A percentile compares a stretch with the other conserved stretches of the same genome.
Conservation (phyloP, 2,113 vertebrate species). For the Ochotona curzoniae region DNA sequence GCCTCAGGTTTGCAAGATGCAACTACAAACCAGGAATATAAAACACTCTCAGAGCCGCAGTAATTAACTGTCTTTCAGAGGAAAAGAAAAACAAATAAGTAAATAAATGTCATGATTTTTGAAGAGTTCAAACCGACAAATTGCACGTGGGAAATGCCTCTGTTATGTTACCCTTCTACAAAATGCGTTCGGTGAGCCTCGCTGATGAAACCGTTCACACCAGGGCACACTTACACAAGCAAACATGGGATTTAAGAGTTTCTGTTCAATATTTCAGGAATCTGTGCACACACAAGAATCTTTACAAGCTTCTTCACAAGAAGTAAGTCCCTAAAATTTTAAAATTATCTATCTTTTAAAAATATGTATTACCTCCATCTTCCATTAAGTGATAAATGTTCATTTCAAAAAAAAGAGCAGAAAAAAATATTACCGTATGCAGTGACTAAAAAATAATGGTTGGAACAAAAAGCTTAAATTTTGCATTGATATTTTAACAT, state of each 20-base stretch:
- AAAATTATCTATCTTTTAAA: neutral
- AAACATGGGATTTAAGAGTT: slow-evolving; percentile 37
- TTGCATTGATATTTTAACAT: neutral
- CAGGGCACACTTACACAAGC: neutral
- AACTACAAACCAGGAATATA: slow-evolving; percentile 56
- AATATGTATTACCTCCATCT: neutral
- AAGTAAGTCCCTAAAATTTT: neutral
- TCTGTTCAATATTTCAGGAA: neutral
- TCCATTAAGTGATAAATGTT: neutral
- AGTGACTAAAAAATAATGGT: slow-evolving; percentile 13
- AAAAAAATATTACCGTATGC: neutral
- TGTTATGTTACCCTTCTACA: neutral
- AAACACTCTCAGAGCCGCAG: slow-evolving; percentile 51
- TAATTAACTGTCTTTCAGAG: slow-evolving; percentile 52
- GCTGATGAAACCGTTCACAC: slow-evolving; percentile 10
- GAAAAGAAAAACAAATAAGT: slow-evolving; percentile 70
- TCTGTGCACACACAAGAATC: fast-evolving
- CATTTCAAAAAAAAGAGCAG: neutral
- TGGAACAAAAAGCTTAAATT: slow-evolving; percentile 7
- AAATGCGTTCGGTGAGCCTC: neutral
- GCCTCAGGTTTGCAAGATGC: slow-evolving; percentile 52
- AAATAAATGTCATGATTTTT: neutral
- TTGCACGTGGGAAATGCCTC: slow-evolving; percentile 33
- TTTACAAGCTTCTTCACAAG: neutral
- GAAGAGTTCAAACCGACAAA: neutral